Percentiles rank a stretch among this genome's conserved stretches.
Conservation (phyloP, 2,797 vertebrate genomes). For the Lutjanus campechanus region DNA sequence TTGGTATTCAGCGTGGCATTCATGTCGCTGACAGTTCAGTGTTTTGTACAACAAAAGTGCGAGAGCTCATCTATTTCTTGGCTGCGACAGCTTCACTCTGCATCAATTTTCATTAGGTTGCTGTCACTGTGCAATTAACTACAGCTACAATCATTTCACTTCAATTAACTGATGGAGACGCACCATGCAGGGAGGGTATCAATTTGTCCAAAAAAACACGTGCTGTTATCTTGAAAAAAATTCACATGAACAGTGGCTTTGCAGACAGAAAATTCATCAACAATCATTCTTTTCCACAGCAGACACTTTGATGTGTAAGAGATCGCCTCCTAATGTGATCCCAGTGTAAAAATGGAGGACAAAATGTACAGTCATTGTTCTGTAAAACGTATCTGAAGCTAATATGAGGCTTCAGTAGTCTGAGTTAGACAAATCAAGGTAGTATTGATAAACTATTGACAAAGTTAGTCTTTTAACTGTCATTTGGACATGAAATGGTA, state of each 20-base stretch:
- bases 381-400: not conserved
- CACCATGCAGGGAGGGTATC: not conserved
- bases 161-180: not conserved
- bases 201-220: conserved; percentile 28
- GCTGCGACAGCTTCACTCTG: conserved; percentile 29
- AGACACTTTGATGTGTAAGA: not conserved
- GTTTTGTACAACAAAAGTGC: conserved; percentile 19
- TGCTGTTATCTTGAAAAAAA: conserved; percentile 11
- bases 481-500: no score
- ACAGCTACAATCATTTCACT: conserved; percentile 14
- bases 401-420: no score
- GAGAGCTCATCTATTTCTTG: conserved; percentile 31
- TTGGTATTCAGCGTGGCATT: conserved; percentile 35
- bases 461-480: no score
- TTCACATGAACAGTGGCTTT: not conserved
- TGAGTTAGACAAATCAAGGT: not conserved
- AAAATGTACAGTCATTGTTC: not conserved
- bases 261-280: no score
- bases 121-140: conserved; percentile 30
- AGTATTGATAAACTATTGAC: no score
- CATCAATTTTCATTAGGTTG: conserved; percentile 50
- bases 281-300: not conserved
- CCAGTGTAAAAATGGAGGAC: not conserved
- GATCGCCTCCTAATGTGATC: not conserved
- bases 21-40: conserved; percentile 15